phyloP scores from a whole-genome alignment of 2,797 vertebrate genomes.

The Eulemur rubriventer region DNA sequence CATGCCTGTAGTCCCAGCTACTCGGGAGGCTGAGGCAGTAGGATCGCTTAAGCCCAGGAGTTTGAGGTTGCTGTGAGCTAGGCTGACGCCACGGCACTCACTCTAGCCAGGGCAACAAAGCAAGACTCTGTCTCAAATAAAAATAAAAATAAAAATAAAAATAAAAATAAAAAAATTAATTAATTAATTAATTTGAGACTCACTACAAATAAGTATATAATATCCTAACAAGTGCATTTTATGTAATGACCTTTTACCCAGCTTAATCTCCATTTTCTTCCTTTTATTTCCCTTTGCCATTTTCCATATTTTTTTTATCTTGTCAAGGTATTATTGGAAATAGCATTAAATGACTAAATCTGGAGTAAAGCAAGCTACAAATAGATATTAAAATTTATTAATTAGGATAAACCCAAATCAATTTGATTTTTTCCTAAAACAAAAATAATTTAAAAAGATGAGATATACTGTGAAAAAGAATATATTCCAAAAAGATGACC shows the following conservation, averaged over 20 bases:
- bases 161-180: too few species aligned
- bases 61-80: too few species aligned
- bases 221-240: slow-evolving; percentile 11
- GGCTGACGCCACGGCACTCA: too few species aligned
- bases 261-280: slow-evolving; percentile 23
- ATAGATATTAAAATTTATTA: neutral
- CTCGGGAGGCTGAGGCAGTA: too few species aligned
- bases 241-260: slow-evolving; percentile 21
- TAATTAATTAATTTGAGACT: slow-evolving; percentile 22
- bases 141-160: too few species aligned
- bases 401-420: slow-evolving; percentile 34
- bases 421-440: slow-evolving; percentile 25
- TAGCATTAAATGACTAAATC: slow-evolving; percentile 23
- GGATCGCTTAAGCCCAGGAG: too few species aligned
- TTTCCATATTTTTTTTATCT: slow-evolving; percentile 40
- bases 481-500: neutral
- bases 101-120: too few species aligned
- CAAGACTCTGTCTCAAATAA: too few species aligned
- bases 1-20: too few species aligned
- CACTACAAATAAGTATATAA: neutral
- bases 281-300: slow-evolving; percentile 6
- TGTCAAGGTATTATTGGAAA: slow-evolving; percentile 1
- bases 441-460: slow-evolving; percentile 51
- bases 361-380: slow-evolving; percentile 45
- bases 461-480: slow-evolving; percentile 17